Conservation (phyloP, 2,113 vertebrate species). For the Lepus americanus region DNA sequence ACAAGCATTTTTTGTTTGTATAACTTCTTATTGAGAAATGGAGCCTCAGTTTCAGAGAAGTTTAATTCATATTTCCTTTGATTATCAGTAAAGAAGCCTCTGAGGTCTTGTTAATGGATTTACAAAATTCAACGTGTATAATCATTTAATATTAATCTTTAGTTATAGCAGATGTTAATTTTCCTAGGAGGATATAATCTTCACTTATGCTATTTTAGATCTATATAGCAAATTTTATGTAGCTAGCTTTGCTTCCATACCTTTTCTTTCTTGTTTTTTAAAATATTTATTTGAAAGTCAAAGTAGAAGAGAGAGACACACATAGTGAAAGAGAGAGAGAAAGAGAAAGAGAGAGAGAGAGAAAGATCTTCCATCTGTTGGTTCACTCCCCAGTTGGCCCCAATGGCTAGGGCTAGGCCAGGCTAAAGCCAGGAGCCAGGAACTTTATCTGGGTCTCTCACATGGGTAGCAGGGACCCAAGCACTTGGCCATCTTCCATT, state of each 20-base stretch:
- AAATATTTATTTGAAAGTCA: no score
- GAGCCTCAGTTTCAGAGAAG: background rate
- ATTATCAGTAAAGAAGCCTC: constrained; percentile 33
- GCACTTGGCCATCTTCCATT: no score
- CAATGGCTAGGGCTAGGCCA: no score
- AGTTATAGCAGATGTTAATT: background rate
- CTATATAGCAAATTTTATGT: background rate
- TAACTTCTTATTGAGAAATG: constrained; percentile 21
- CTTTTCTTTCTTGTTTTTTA: no score
- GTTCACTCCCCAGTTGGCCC: no score
- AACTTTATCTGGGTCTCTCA: no score
- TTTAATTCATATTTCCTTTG: constrained; percentile 42
- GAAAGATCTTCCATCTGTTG: no score
- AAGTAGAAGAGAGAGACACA: no score
- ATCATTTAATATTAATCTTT: constrained; percentile 11
- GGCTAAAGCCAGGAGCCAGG: no score
- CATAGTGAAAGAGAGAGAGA: no score
- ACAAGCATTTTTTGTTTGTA: background rate
- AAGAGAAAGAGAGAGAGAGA: no score
- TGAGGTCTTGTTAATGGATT: background rate
- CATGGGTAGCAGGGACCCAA: no score
- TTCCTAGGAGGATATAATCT: background rate
- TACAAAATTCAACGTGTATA: constrained; percentile 47
- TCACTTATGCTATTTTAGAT: constrained; percentile 30
- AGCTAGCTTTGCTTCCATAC: background rate